These are phyloP conservation scores for Thamnophis elegans DNA, from an alignment of 2,797 vertebrate genomes.

Conservation along the genomic window DNA sequence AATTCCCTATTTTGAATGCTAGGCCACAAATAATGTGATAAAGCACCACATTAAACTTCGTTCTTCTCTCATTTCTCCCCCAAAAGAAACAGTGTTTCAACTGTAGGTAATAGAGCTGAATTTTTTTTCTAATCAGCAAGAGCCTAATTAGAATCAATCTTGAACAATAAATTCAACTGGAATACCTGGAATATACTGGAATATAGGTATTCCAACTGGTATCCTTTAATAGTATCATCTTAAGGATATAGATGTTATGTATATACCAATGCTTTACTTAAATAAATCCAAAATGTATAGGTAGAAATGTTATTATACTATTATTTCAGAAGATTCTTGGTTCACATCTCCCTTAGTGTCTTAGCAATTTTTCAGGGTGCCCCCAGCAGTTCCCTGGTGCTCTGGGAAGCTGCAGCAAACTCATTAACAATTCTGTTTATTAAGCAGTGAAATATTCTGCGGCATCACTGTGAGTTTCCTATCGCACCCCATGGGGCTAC, in stretches of 20 bases:
- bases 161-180: background rate
- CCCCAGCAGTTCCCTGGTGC: background rate
- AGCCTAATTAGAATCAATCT: background rate
- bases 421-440: background rate
- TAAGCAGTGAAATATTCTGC: background rate
- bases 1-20: constrained; percentile 58
- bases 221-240: background rate
- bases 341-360: background rate
- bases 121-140: background rate
- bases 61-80: background rate
- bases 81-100: background rate
- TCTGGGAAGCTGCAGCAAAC: background rate
- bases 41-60: background rate
- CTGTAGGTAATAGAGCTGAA: background rate
- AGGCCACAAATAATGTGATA: background rate
- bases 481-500: background rate
- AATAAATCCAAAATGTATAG: background rate
- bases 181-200: too few species aligned
- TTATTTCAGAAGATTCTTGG: background rate
- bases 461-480: background rate
- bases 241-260: too few species aligned
- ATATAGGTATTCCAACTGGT: background rate
- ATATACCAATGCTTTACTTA: background rate
- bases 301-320: background rate
- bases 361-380: background rate